A percentile compares a stretch with the other conserved stretches of the same genome.
phyloP scores from a whole-genome alignment of 2,888 invertebrate species.

The Tenthredo amoena region DNA sequence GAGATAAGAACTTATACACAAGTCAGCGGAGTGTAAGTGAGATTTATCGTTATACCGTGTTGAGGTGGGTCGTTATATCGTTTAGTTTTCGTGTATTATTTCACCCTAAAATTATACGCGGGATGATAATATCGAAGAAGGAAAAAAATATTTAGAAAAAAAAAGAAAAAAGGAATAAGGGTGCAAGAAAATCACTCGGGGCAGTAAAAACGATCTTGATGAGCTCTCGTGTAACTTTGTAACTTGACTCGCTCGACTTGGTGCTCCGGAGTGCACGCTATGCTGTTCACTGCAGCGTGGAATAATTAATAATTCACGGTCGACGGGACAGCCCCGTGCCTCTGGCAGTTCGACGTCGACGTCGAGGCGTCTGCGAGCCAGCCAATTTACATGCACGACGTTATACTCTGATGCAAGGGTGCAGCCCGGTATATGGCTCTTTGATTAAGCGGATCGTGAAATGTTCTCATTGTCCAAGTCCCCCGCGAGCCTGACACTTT shows the following conservation, averaged over 20 bases:
- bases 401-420: neutral
- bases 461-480: neutral
- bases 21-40: conserved; percentile 3
- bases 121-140: neutral
- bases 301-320: conserved; percentile 53
- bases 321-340: conserved; percentile 17
- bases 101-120: neutral
- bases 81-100: neutral
- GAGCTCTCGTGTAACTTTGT: conserved; percentile 14
- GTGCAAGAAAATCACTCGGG: neutral
- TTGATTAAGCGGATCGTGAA: conserved; percentile 5
- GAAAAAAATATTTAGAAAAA: too few relatives aligned
- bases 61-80: conserved; percentile 51
- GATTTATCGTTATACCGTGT: conserved; percentile 23
- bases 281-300: conserved; percentile 15
- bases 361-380: neutral
- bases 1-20: conserved; percentile 25
- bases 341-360: conserved; percentile 10
- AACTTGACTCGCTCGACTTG: neutral
- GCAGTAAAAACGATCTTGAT: neutral
- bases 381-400: conserved; percentile 6
- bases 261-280: neutral
- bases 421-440: neutral
- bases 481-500: too few relatives aligned
- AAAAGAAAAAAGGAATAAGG: neutral